A percentile compares a stretch with the other conserved stretches of the same genome.
Evolutionary conservation across 1,140 invertebrate genomes (phyloP).

Genomic region (Orius insidiosus): DNA sequence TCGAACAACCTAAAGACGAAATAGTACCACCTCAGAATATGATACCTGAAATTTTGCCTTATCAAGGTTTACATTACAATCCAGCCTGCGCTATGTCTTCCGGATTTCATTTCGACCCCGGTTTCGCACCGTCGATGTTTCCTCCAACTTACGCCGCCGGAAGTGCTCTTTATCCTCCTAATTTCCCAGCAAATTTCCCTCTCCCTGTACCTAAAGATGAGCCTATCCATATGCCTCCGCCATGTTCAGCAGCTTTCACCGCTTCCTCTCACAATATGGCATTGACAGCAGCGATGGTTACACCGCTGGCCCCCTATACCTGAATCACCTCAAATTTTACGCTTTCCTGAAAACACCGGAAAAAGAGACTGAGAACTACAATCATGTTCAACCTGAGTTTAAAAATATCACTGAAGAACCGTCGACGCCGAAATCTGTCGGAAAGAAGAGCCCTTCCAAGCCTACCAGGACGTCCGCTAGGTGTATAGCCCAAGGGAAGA

Average conservation of each 20-base stretch:
- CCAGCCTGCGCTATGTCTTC: constrained; percentile 24
- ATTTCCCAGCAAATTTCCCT: constrained; percentile 38
- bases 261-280: constrained; percentile 60
- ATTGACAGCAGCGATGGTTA: constrained; percentile 53
- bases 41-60: constrained; percentile 24
- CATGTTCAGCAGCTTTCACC: constrained; percentile 56
- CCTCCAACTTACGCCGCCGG: constrained; percentile 36
- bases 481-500: constrained; percentile 38
- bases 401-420: constrained; percentile 12
- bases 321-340: constrained; percentile 17
- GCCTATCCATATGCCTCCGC: constrained; percentile 27
- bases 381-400: constrained; percentile 13
- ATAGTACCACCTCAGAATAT: constrained; percentile 38
- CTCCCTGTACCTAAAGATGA: constrained; percentile 32
- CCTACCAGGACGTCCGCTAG: constrained; percentile 41
- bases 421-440: constrained; percentile 18
- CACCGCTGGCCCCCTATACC: constrained; percentile 23
- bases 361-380: constrained; percentile 12
- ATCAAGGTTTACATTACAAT: constrained; percentile 25
- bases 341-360: constrained; percentile 12
- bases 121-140: constrained; percentile 32
- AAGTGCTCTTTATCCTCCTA: constrained; percentile 36
- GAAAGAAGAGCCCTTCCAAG: constrained; percentile 46
- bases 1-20: constrained; percentile 21
- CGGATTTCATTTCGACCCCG: constrained; percentile 21